Conservation (phyloP, 2,797 vertebrate species). For the Lepilemur septentrionalis region DNA sequence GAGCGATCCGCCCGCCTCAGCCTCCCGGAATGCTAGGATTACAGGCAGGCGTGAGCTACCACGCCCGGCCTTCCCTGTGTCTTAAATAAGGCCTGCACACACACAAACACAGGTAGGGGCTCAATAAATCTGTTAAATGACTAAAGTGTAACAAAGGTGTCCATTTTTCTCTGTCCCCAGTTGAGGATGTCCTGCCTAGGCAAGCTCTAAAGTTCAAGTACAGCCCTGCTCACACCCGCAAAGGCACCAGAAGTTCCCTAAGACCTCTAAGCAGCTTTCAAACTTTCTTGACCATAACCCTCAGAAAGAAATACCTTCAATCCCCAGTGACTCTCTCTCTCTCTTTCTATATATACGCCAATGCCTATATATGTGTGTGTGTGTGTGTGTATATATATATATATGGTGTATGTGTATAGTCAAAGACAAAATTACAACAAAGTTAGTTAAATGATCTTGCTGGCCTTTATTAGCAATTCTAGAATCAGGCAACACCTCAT, state of each 20-base stretch:
- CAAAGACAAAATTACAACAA: not conserved
- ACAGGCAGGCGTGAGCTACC: too few relatives aligned
- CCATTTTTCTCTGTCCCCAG: constrained; percentile 16
- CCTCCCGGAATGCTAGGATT: too few relatives aligned
- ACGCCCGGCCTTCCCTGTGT: not conserved
- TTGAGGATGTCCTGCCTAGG: not conserved
- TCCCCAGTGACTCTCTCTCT: not conserved
- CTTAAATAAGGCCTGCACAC: not conserved
- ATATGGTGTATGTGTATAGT: not conserved
- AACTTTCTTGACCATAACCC: not conserved
- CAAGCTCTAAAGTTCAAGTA: not conserved
- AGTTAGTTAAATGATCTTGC: not conserved
- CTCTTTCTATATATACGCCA: not conserved
- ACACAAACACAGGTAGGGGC: not conserved
- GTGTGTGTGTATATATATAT: not conserved
- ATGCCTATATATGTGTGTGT: too few relatives aligned
- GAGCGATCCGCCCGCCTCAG: too few relatives aligned
- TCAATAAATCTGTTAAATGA: constrained; percentile 22
- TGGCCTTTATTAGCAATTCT: constrained; percentile 4
- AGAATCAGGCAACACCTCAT: not conserved
- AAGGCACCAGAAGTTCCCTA: not conserved
- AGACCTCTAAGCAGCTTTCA: not conserved
- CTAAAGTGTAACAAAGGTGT: constrained; percentile 42
- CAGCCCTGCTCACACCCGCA: not conserved
- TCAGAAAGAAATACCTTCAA: constrained; percentile 16